Evolutionary conservation across 2,113 vertebrate genomes (phyloP), one percentile per base, ranked within the genome.

Genomic region (Phasianus colchicus): DNA sequence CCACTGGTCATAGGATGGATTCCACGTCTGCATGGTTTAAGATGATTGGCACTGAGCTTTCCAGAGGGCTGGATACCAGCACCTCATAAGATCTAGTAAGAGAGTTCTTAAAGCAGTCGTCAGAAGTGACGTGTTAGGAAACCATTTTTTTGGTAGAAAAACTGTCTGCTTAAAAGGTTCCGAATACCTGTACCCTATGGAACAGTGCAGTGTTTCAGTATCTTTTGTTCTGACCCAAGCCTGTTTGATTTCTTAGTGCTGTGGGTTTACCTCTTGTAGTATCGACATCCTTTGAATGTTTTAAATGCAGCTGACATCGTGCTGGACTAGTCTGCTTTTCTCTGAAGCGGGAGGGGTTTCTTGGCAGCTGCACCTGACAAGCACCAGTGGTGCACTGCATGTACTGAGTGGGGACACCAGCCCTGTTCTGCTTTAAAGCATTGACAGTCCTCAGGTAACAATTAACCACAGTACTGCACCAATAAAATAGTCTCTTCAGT

Each of bases 1-100:
- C 58, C 71, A 79, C 24, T 47, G 43, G 54, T 78, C 34, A 18
- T 52, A 29, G 54, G 75, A 54, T 8, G 75, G 87, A 43, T 48
- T 81, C 1, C 1, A 0, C 21, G 57, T 84, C 63, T 54, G 71
- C 52, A 43, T 40, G 11, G 63, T 75, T 87, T 13, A 36, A 54
- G 40, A 18, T 91, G 87, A 84, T 52, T 87, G 93, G 79, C 71
- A 40, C 66, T 82, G 93, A 66, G 52, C 54, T 57, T 75, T 64
- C 76, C 88, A 48, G 83, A 88, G 60, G 85, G 32, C 63, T 79
- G n/a, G 63, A 72, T 82, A 43, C 74, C 75, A 30, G 2, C 4
- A 92, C 43, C 63, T 85, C 52, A 74, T 4, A 3, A 71, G 43
- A 57, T 82, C 78, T 76, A 65, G 61, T 15, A 64, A 69, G 77